A percentile compares a stretch with the other conserved stretches of the same genome.
These are phyloP conservation scores for Lepidonotus clava DNA, from an alignment of 2,888 invertebrate genomes.

Conservation along the genomic window DNA sequence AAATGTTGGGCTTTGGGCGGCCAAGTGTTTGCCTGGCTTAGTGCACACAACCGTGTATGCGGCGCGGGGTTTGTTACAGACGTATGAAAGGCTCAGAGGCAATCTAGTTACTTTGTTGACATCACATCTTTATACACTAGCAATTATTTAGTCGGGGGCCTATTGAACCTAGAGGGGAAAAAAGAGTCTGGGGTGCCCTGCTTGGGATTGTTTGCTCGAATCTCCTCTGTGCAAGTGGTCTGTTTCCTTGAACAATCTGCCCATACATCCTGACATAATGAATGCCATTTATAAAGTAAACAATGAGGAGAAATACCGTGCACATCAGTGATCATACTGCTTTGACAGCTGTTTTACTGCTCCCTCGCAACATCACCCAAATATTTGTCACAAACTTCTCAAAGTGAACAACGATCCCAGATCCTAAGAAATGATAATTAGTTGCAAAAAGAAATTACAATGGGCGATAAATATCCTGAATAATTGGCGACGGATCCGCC, in stretches of 20 bases:
- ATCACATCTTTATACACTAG: conserved; percentile 31
- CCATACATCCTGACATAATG: neutral
- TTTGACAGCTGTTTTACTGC: too few relatives aligned
- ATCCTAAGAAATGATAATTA: too few relatives aligned
- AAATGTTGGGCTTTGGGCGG: conserved; percentile 21
- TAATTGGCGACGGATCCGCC: too few relatives aligned
- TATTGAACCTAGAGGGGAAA: conserved; percentile 21
- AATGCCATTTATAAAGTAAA: too few relatives aligned
- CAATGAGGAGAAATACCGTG: too few relatives aligned
- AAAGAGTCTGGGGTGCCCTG: neutral
- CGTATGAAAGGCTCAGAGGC: conserved; percentile 22
- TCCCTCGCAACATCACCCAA: too few relatives aligned
- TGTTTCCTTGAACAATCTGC: neutral
- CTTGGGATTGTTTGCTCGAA: neutral
- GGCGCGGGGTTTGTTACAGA: conserved; percentile 26
- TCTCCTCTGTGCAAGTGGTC: neutral
- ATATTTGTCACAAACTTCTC: too few relatives aligned
- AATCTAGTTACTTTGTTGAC: conserved; percentile 35
- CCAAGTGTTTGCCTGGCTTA: conserved; percentile 23
- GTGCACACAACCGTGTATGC: neutral
- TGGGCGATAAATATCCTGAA: too few relatives aligned
- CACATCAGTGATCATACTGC: too few relatives aligned
- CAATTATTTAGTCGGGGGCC: conserved; percentile 32
- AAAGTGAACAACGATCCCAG: too few relatives aligned
- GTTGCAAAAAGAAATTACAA: too few relatives aligned